These are phyloP conservation scores for Mixornis gularis DNA, from an alignment of 2,113 vertebrate species.

Conservation along the genomic window DNA sequence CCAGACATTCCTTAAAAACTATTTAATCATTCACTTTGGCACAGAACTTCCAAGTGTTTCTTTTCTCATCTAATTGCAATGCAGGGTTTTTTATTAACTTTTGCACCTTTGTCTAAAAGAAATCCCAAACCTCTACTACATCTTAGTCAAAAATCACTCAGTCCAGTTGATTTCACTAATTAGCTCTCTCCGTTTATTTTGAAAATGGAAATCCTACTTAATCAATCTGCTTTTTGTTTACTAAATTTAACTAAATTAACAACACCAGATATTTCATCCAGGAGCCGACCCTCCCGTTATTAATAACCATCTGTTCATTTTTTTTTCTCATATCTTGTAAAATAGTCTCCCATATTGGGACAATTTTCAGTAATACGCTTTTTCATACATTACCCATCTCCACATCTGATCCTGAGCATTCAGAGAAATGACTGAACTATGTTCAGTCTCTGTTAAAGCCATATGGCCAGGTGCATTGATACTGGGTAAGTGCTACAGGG, in stretches of 20 bases:
- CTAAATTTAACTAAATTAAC: constrained; percentile 43
- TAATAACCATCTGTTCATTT: constrained; percentile 32
- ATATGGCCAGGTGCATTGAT: not conserved
- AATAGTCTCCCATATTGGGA: not conserved
- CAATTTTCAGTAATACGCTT: not conserved
- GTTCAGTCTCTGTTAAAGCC: not conserved
- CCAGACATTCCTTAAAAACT: not conserved
- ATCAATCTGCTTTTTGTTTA: constrained; percentile 43
- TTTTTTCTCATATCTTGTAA: not conserved
- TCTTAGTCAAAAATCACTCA: not conserved
- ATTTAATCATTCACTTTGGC: not conserved
- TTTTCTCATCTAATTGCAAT: not conserved
- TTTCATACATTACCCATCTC: not conserved
- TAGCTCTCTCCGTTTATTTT: constrained; percentile 30
- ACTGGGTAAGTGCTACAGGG: not conserved
- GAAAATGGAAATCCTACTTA: constrained; percentile 50
- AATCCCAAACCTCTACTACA: not conserved
- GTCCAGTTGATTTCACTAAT: constrained; percentile 35
- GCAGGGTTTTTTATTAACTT: not conserved
- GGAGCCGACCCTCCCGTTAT: not conserved
- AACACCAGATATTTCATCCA: constrained; percentile 38
- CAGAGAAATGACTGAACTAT: not conserved
- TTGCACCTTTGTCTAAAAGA: constrained; percentile 3
- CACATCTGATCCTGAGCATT: not conserved
- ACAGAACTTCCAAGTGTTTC: not conserved